Conservation (phyloP, 2,888 invertebrate species). For the Clivina fossor region DNA sequence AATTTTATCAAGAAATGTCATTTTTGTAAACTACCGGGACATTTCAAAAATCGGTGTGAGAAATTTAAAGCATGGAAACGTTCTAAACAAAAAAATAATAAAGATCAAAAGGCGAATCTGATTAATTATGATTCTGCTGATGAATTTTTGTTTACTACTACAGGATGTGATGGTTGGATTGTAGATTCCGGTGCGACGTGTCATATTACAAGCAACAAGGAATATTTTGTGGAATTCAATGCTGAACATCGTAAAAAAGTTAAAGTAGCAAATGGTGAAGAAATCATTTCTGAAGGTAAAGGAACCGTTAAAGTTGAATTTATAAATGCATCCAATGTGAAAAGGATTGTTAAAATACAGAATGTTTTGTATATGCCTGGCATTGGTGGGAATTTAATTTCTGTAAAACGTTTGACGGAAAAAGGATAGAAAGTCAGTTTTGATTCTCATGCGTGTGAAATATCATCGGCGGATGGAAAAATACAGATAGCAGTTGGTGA, state of each 20-base stretch:
- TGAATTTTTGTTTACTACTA: no score
- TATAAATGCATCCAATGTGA: constrained; percentile 1
- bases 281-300: not conserved
- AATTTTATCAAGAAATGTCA: not conserved
- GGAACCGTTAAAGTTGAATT: not conserved
- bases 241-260: not conserved
- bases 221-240: not conserved
- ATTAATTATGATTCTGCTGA: no score
- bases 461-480: no score
- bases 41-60: not conserved
- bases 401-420: not conserved
- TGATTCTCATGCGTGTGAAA: not conserved
- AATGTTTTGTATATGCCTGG: not conserved
- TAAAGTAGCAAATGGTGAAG: not conserved
- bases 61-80: not conserved
- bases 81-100: not conserved
- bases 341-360: not conserved
- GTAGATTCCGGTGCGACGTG: constrained; percentile 1
- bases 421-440: not conserved
- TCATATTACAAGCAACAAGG: not conserved
- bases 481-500: not conserved
- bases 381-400: not conserved
- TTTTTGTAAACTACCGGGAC: not conserved
- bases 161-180: not conserved
- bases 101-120: no score